Conservation (phyloP, 1,140 invertebrate species). For the Calycopis cecrops region DNA sequence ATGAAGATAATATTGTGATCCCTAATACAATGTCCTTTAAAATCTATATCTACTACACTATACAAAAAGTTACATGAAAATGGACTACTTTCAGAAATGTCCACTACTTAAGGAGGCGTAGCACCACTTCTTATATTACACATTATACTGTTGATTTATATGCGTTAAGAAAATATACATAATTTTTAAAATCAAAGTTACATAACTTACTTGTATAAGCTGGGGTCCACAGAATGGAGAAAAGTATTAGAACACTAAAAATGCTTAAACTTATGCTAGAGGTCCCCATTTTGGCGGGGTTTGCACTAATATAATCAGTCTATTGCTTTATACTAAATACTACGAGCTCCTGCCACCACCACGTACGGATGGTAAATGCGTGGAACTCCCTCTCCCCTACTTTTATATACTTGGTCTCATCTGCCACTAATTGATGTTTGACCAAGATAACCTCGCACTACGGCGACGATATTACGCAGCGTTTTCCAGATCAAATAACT, state of each 20-base stretch:
- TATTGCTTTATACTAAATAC: slow-evolving; percentile 37
- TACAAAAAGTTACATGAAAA: no score
- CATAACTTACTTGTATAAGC: slow-evolving; percentile 46
- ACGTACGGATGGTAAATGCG: slow-evolving; percentile 45
- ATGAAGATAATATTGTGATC: no score
- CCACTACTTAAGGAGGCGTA: no score
- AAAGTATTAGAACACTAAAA: slow-evolving; percentile 46
- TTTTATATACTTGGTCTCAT: not conserved
- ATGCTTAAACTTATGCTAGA: slow-evolving; percentile 48
- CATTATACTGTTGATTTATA: no score
- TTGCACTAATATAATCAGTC: slow-evolving; percentile 52
- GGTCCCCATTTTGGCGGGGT: slow-evolving; percentile 56
- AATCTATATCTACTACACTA: no score
- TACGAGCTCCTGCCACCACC: slow-evolving; percentile 40
- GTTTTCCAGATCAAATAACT: not conserved
- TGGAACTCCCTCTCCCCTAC: slow-evolving; percentile 6
- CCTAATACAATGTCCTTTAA: no score
- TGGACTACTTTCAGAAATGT: no score
- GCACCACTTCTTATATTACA: no score
- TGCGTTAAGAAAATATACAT: no score
- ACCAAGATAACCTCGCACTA: not conserved
- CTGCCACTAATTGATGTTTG: not conserved
- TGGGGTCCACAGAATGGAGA: slow-evolving; percentile 62
- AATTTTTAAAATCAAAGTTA: not conserved
- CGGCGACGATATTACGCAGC: not conserved